These are phyloP conservation scores for Erethizon dorsatum DNA, from an alignment of 2,797 vertebrate genomes.

Conservation along the genomic window DNA sequence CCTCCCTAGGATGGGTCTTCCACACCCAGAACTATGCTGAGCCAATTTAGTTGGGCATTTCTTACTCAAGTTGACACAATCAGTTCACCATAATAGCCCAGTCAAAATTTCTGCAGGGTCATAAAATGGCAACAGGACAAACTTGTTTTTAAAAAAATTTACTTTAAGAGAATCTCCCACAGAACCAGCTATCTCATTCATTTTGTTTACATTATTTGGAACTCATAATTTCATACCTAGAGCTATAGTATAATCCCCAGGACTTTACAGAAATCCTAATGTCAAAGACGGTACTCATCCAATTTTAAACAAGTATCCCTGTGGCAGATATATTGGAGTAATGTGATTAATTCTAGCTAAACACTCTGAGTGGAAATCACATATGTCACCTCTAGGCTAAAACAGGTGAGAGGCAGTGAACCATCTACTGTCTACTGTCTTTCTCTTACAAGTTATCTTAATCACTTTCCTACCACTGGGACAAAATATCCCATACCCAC, in stretches of 20 bases:
- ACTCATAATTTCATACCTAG: neutral
- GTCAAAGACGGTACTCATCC: neutral
- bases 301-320: neutral
- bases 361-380: neutral
- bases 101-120: neutral
- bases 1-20: too few species aligned
- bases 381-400: neutral
- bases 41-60: too few species aligned
- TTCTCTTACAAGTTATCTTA: neutral
- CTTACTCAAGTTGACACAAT: too few species aligned
- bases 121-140: neutral
- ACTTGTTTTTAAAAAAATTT: neutral
- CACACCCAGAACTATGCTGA: too few species aligned
- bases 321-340: neutral
- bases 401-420: neutral
- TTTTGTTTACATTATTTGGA: neutral
- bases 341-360: neutral
- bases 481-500: too few species aligned
- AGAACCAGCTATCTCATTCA: neutral
- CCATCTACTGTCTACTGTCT: neutral
- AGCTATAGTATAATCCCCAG: neutral
- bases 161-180: neutral
- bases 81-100: neutral
- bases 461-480: too few species aligned
- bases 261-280: neutral